Evolutionary conservation across 2,113 vertebrate species (phyloP).

Genomic region (Gadus chalcogrammus): DNA sequence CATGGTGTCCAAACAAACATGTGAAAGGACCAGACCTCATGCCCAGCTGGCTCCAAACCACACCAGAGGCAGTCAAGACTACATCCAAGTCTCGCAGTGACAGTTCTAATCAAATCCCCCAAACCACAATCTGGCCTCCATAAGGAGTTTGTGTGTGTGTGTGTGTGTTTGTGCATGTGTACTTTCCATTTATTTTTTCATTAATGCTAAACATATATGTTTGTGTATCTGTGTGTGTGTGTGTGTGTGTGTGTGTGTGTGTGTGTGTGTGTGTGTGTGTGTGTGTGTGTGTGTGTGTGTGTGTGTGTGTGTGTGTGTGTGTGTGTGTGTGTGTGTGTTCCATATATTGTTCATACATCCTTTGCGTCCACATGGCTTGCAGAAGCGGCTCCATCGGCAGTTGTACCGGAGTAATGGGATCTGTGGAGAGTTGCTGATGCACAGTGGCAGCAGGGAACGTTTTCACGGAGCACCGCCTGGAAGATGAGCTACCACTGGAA

Average conservation of each 20-base stretch:
- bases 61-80: slow-evolving; percentile 33
- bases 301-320: too few relatives aligned
- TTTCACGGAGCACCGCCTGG: slow-evolving; percentile 21
- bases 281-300: too few relatives aligned
- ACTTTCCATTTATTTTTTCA: too few relatives aligned
- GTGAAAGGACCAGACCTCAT: slow-evolving; percentile 39
- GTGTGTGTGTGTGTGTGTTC: too few relatives aligned
- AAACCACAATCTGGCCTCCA: slow-evolving; percentile 21
- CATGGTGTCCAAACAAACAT: slow-evolving; percentile 28
- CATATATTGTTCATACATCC: slow-evolving; percentile 26
- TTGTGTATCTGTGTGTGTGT: slow-evolving; percentile 9
- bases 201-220: slow-evolving; percentile 6
- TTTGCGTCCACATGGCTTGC: slow-evolving; percentile 40
- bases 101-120: slow-evolving; percentile 34
- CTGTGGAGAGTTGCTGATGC: slow-evolving; percentile 34
- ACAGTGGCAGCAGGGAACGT: slow-evolving; percentile 46
- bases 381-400: slow-evolving; percentile 36
- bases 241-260: slow-evolving; percentile 8
- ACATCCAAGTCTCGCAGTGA: slow-evolving; percentile 26
- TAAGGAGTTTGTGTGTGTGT: slow-evolving; percentile 12
- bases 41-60: slow-evolving; percentile 40
- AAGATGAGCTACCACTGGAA: slow-evolving; percentile 29
- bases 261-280: slow-evolving; percentile 7
- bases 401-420: slow-evolving; percentile 46
- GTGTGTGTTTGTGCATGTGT: slow-evolving; percentile 15